Evolutionary conservation across 2,797 vertebrate species (phyloP), one percentile per base, ranked within the genome.

Genomic region (Iguana delicatissima): DNA sequence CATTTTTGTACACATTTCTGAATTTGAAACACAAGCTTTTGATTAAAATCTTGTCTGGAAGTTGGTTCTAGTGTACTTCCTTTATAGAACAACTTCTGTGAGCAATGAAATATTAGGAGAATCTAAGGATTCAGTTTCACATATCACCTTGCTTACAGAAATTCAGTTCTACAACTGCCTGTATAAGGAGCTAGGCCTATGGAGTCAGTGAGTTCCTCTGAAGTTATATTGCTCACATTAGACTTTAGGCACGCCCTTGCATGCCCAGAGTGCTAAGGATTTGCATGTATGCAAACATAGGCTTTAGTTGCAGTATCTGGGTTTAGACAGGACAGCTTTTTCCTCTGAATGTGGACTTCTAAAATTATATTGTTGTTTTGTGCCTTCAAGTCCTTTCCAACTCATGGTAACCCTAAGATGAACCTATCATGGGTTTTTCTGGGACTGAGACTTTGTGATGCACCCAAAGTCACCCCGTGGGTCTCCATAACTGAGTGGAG

Each of bases 1-100:
- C 62, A 38, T 42, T n/a, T 85, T 69, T 73, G 35, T 55, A 76
- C n/a, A 38, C 76, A 32, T n/a, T 46, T 74, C 72, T 87, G 38
- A 59, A 77, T 79, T 87, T 62, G 8, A 77, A 62, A 42, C 73
- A 57, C 38, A 86, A 77, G 85, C 9, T 76, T 86, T 57, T 86
- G n/a, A 24, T 52, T 55, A 12, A 50, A 79, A 64, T 46, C 4
- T 59, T 77, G 77, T 20, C 42, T 35, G 24, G 72, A 74, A 59
- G 16, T 50, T 57, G n/a, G 38, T 62, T 6, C 29, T 38, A 26
- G 46, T 46, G 18, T 79, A 76, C 42, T 74, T 42, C 74, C 22
- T 20, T 26, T 74, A 55, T 32, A 55, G 32, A 55, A 26, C 50
- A 73, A 35, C 10, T 73, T 20, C 6, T 38, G 26, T 46, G 42